phyloP scores from a whole-genome alignment of 1,140 invertebrate species.

The Coptotermes formosanus region DNA sequence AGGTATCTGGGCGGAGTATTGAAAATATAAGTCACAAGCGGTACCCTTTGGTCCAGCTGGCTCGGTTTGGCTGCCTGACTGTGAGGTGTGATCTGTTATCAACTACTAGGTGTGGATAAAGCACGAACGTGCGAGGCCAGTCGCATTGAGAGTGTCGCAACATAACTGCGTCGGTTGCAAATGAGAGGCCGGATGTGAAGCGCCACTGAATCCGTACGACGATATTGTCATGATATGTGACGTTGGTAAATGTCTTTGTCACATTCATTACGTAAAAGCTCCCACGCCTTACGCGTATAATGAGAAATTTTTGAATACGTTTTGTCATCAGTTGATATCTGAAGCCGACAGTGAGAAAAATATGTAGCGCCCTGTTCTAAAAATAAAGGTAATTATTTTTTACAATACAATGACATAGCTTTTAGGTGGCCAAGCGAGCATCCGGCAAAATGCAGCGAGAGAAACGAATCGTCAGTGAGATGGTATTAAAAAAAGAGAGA shows the following conservation, averaged over 20 bases:
- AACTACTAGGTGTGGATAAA: no score
- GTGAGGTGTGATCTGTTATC: no score
- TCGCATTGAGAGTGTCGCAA: no score
- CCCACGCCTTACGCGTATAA: background rate
- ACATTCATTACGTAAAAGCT: background rate
- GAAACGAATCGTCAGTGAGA: conserved; percentile 2
- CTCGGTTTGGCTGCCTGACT: no score
- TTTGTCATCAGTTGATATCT: background rate
- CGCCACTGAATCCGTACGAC: background rate
- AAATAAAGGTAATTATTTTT: conserved; percentile 11
- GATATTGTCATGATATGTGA: background rate
- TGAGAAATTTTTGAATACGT: conserved; percentile 4
- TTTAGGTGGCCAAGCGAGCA: background rate
- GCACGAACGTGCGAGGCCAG: no score
- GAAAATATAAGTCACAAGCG: no score
- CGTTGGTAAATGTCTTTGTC: background rate
- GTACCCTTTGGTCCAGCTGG: no score
- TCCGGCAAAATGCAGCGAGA: background rate
- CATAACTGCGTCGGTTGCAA: no score
- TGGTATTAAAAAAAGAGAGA: background rate
- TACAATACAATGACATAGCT: background rate
- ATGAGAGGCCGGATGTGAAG: background rate
- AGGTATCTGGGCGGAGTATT: no score
- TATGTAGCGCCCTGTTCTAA: background rate
- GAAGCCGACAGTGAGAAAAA: background rate